Evolutionary conservation across 1,140 invertebrate genomes (phyloP), one percentile per base, ranked within the genome.

Genomic region (Gyrodactylus bullatarudis): DNA sequence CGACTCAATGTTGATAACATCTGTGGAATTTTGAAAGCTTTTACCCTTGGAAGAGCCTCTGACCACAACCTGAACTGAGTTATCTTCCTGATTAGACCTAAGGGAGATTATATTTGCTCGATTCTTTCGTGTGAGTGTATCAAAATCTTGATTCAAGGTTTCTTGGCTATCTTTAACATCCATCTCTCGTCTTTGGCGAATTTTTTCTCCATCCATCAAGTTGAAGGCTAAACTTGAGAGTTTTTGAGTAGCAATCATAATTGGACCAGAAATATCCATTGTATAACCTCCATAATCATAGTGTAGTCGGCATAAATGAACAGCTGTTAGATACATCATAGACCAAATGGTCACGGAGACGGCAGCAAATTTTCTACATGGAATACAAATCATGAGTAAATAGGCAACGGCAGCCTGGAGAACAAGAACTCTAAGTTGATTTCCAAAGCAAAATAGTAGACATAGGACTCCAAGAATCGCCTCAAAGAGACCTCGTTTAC

Each of bases 221-320:
- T 85, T 87, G 80, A 90, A 95, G 0, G 91, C 91, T 34, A 96
- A 80, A 77, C 87, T 88, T 26, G 89, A 92, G 16, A 94, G 86
- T 82, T 93, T 91, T 80, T 96, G 91, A 0, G 89, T 90, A 75
- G 90, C 87, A n/a, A 97, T 89, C 93, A 97, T 97, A 75, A 96
- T 71, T 85, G 91, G 80, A 87, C 87, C 88, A 77, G 88, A 90
- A 76, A 92, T 87, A 80, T 92, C 89, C 72, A 91, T 79, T 20
- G 85, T 85, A 78, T 88, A 89, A 68, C 86, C 86, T 73, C 86
- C 87, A 76, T 88, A 87, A 78, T 88, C 85, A 77, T 88, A 88
- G 27, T 88, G 84, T 80, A 88, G 86, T 71, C 88, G 83, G 81
- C 88, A 86, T 75, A 89, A 79, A 80, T 91, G 89, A 69, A 90